Base-by-base conservation (phyloP, 2,113 vertebrate genomes). In the Corapipo altera region DNA sequence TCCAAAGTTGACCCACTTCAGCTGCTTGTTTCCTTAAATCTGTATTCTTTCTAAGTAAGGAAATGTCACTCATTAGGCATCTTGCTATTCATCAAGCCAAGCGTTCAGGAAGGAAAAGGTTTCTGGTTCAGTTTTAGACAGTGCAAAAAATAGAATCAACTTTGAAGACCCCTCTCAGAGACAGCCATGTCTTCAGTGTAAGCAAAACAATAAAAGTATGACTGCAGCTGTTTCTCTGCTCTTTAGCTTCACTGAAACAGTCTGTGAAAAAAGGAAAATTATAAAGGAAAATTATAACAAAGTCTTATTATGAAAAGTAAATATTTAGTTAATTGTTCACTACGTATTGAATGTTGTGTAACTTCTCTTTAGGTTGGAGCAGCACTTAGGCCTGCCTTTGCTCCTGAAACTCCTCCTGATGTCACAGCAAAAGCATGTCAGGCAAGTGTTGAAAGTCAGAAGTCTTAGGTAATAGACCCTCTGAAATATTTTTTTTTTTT, bases 381-480 rank as follows among this genome's bases (percentile, higher is more conserved):
- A 76, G 99, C 99, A 57, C 98, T 99, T 88, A 98, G 99, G 96
- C 99, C 99, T 35, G 99, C 99, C 71, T 99, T 99, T 95, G 74
- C 97, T 71, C 93, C 98, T 1, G 99, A 99, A 44, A 99, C 99
- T 11, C 98, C 99, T 72, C 99, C 99, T 85, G 98, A 99, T 80
- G 98, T 99, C 94, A 99, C 98, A 22, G 98, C 99, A 51, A 99
- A 99, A 97, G 99, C 99, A 72, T 99, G 99, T 92, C 98, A 99
- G 98, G 99, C 99, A 96, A 97, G 95, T 95, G 46, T 91, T 95
- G 59, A 83, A 95, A 96, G 71, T 96, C 43, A 51, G 46, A 94
- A 65, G 35, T 67, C 58, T 87, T 93, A 65, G 79, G 35, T 85
- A 74, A 70, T 23, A 93, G 66, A 57, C 9, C 20, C 9, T 91